A percentile compares a stretch with the other conserved stretches of the same genome.
phyloP scores from a whole-genome alignment of 2,888 invertebrate species.

The Melangyna quadrimaculata region DNA sequence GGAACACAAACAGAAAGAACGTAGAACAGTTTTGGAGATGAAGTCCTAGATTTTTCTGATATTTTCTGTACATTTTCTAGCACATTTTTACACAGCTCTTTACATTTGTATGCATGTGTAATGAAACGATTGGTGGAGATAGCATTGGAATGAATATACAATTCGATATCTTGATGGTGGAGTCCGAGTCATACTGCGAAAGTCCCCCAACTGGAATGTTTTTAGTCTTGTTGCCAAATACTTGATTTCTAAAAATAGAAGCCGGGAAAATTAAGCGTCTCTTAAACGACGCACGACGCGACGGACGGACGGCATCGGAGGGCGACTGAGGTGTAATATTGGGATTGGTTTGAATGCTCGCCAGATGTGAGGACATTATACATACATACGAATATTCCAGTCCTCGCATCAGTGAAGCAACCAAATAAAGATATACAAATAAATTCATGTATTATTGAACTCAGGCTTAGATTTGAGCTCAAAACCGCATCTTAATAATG shows the following conservation, averaged over 20 bases:
- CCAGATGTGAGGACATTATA: slow-evolving; percentile 38
- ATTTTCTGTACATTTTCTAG: too few relatives aligned
- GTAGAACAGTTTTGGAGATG: too few relatives aligned
- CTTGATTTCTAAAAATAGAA: slow-evolving; percentile 71
- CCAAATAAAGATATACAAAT: slow-evolving; percentile 8
- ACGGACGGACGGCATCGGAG: neutral
- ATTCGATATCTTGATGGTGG: slow-evolving; percentile 34
- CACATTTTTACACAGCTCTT: neutral
- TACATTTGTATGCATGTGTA: slow-evolving; percentile 18
- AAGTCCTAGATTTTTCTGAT: too few relatives aligned
- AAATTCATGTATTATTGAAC: slow-evolving; percentile 28
- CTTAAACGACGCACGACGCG: neutral
- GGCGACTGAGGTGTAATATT: neutral
- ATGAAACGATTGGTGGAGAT: slow-evolving; percentile 61
- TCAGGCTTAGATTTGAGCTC: slow-evolving; percentile 53
- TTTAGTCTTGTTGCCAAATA: slow-evolving; percentile 67
- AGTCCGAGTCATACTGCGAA: slow-evolving; percentile 43
- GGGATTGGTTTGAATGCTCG: slow-evolving; percentile 29
- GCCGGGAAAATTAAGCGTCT: slow-evolving; percentile 56
- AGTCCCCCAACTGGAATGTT: slow-evolving; percentile 68
- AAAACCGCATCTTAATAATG: slow-evolving; percentile 50
- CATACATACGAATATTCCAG: neutral
- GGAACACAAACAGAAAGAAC: too few relatives aligned
- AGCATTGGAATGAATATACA: slow-evolving; percentile 52
- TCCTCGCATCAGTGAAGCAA: neutral